Evolutionary conservation across 2,888 invertebrate species (phyloP).

Genomic region (Eupelmus urozonus): DNA sequence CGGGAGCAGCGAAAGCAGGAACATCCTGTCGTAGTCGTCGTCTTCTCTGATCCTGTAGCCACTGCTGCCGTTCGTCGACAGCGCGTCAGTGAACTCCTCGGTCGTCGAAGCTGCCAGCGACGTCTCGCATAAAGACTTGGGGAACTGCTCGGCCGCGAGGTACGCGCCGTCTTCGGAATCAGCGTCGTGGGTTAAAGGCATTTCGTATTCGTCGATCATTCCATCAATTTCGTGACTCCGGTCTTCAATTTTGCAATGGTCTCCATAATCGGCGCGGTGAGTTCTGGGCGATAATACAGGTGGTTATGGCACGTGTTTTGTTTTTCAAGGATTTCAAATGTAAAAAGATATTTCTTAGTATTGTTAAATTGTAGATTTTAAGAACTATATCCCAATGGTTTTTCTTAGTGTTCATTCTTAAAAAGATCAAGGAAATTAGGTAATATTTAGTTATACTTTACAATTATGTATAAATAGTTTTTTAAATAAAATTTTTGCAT

Average conservation of each 20-base stretch:
- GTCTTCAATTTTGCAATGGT: conserved; percentile 65
- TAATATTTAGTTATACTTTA: too few relatives aligned
- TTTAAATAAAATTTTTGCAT: too few relatives aligned
- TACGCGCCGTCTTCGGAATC: conserved; percentile 57
- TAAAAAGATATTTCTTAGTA: too few relatives aligned
- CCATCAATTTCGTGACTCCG: conserved; percentile 67
- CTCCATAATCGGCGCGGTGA: background rate
- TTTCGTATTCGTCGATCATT: conserved; percentile 68
- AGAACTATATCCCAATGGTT: too few relatives aligned
- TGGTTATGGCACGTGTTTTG: background rate
- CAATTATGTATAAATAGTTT: too few relatives aligned
- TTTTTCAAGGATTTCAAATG: too few relatives aligned
- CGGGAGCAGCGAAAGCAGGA: conserved; percentile 72
- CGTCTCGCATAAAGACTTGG: conserved; percentile 70
- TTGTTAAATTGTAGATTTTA: too few relatives aligned
- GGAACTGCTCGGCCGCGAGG: conserved; percentile 62
- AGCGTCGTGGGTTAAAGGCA: conserved; percentile 64
- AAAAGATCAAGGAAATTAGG: too few relatives aligned
- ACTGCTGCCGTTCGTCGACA: conserved; percentile 67
- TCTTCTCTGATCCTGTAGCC: conserved; percentile 60
- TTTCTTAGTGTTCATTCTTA: too few relatives aligned
- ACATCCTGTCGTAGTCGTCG: conserved; percentile 75
- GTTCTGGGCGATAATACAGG: background rate
- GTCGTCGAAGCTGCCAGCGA: conserved; percentile 69
- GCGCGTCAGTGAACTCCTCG: conserved; percentile 70